These are phyloP conservation scores for Alligator mississippiensis DNA, from an alignment of 2,113 vertebrate genomes.

Conservation along the genomic window DNA sequence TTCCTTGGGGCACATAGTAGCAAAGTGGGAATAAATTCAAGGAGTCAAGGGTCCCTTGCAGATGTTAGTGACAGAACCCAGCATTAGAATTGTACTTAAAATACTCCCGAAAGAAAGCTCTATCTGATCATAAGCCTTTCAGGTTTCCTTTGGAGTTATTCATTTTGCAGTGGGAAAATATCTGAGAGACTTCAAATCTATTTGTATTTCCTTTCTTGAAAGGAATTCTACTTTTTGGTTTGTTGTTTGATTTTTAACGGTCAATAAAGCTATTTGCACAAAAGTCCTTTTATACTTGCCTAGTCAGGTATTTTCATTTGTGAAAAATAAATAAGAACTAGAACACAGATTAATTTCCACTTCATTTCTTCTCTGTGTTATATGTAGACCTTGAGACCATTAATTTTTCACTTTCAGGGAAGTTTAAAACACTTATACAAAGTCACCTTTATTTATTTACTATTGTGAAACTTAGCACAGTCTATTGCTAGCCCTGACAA, in stretches of 20 bases:
- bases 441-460: neutral
- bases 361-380: neutral
- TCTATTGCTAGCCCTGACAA: too few relatives aligned
- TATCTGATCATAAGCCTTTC: neutral
- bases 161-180: neutral
- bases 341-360: neutral
- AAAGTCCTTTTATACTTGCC: neutral
- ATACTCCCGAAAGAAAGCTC: neutral
- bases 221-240: neutral
- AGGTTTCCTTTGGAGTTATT: neutral
- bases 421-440: neutral
- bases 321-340: neutral
- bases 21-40: too few relatives aligned
- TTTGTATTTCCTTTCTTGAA: neutral
- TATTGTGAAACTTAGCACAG: too few relatives aligned
- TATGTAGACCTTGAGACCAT: neutral
- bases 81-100: neutral
- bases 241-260: neutral
- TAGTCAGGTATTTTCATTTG: neutral
- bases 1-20: too few relatives aligned
- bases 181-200: neutral
- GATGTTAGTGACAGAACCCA: neutral
- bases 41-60: too few relatives aligned
- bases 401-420: neutral
- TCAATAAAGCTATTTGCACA: neutral